Base-by-base conservation (phyloP, 2,797 vertebrate genomes). In the Neoniphon sammara region DNA sequence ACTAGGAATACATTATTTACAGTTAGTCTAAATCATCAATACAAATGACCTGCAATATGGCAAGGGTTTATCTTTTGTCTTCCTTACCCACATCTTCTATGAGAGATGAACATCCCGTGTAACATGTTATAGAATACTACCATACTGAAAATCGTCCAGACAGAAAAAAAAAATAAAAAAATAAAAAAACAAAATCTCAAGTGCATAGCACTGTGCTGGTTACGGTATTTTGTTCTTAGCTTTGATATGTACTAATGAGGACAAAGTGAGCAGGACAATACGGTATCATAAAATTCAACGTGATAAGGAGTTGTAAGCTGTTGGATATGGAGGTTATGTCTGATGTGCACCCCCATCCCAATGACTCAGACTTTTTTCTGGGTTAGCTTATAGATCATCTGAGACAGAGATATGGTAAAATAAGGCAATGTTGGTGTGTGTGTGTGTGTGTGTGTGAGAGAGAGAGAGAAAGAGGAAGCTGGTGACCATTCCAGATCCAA, bases 1-100 rank as follows among this genome's bases (percentile, higher is more conserved):
- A 14, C 68, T 70, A 7, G 52, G 46, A 69, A 66, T 76, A 80
- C 31, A 68, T 69, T 88, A 91, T 86, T 84, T 89, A 92, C 85
- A 90, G 27, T 66, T 14, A 85, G 47, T 21, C 64, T 68, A 18
- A 64, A 62, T 25, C 52, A 62, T 36, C 63, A 47, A 42, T 76
- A 80, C 49, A 62, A 70, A 23, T 58, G 31, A 50, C 58, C 11
- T 54, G 59, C 47, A 78, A 56, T 0, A 62, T 21, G 20, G 27
- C 59, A 62, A 30, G 55, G 8, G n/a, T 18, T 20, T 56, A 7
- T 67, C 20, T 14, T 10, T 1, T n/a, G 3, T 53, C 9, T 39
- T 18, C 14, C 50, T 78, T 10, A 57, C 9, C 30, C 49, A 25
- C 15, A 25, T 36, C 44, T 74, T 63, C 25, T 58, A n/a, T 23